Evolutionary conservation across 2,888 invertebrate genomes (phyloP).

Genomic region (Uloborus plumipes): DNA sequence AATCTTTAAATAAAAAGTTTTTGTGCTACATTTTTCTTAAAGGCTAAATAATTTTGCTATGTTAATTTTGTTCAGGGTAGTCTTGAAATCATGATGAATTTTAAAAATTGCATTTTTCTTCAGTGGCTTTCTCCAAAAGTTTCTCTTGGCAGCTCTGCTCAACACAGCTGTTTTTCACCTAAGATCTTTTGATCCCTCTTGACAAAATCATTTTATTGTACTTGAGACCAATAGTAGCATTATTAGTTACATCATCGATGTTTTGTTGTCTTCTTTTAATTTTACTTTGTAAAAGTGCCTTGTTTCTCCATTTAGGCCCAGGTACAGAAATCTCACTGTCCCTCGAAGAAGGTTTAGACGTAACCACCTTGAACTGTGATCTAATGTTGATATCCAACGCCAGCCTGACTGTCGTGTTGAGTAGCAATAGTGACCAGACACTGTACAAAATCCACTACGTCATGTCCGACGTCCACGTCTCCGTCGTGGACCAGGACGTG

Average conservation of each 20-base stretch:
- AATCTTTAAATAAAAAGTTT: too few species aligned
- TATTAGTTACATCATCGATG: too few species aligned
- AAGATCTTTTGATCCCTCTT: too few species aligned
- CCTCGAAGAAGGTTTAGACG: slow-evolving; percentile 80
- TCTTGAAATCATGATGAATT: too few species aligned
- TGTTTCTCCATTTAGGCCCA: slow-evolving; percentile 72
- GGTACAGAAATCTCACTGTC: slow-evolving; percentile 73
- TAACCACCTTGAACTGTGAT: slow-evolving; percentile 78
- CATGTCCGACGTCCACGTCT: slow-evolving; percentile 81
- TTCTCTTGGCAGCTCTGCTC: too few species aligned
- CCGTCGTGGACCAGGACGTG: slow-evolving; percentile 71
- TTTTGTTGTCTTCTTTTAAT: not conserved
- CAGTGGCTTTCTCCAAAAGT: too few species aligned
- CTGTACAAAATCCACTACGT: slow-evolving; percentile 87
- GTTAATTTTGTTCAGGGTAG: too few species aligned
- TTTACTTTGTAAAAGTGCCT: not conserved
- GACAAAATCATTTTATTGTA: not conserved
- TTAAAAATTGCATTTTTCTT: too few species aligned
- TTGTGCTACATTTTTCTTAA: too few species aligned
- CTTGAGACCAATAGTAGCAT: not conserved
- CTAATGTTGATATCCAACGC: slow-evolving; percentile 83
- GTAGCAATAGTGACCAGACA: slow-evolving; percentile 80
- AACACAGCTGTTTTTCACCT: too few species aligned
- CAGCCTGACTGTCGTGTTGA: slow-evolving; percentile 83
- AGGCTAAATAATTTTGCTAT: too few species aligned